These are phyloP conservation scores for Papilio dardanus DNA, from an alignment of 1,140 invertebrate species.

Conservation along the genomic window DNA sequence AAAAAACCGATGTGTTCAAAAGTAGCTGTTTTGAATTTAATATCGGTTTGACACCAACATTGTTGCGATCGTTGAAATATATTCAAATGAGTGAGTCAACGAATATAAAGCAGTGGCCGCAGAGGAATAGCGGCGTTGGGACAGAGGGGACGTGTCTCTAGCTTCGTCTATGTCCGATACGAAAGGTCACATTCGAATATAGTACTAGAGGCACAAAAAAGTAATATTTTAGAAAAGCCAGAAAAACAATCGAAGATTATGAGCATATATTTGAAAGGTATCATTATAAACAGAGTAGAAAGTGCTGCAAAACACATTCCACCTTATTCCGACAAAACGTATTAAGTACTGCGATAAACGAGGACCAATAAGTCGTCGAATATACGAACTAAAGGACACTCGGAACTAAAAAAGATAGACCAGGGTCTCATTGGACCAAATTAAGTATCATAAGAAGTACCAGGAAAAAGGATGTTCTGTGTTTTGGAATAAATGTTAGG, in stretches of 20 bases:
- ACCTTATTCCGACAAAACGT: too few relatives aligned
- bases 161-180: slow-evolving; percentile 8
- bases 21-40: slow-evolving; percentile 26
- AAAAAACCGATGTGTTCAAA: neutral
- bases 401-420: too few relatives aligned
- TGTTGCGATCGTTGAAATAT: slow-evolving; percentile 28
- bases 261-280: neutral
- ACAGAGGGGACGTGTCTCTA: neutral
- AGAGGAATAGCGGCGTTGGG: neutral
- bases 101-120: slow-evolving; percentile 23
- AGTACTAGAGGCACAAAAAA: neutral
- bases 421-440: too few relatives aligned
- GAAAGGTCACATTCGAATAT: neutral
- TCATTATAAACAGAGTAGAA: neutral
- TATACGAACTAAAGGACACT: too few relatives aligned
- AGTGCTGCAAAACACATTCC: too few relatives aligned
- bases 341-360: too few relatives aligned
- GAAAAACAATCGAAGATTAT: neutral
- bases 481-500: too few relatives aligned
- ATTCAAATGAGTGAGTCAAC: slow-evolving; percentile 29
- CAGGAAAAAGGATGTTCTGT: too few relatives aligned
- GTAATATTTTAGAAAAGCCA: neutral
- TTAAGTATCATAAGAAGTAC: too few relatives aligned
- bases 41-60: slow-evolving; percentile 22
- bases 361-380: too few relatives aligned